Evolutionary conservation across 2,888 invertebrate species (phyloP), one percentile per base, ranked within the genome.

Genomic region (Synergus umbraculus): DNA sequence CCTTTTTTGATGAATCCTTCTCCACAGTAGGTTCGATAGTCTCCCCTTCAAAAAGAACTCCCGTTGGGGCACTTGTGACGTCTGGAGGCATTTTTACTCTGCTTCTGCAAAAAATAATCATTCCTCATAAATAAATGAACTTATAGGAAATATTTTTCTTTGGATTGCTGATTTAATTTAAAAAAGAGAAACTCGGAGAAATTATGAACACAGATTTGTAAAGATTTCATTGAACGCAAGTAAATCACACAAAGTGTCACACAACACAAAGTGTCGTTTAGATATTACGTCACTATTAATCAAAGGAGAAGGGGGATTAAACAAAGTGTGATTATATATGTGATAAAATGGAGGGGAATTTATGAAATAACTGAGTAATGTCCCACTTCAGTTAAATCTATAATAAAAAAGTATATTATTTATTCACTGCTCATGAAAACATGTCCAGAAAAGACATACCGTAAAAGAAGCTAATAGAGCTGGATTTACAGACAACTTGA

Each of bases 31-130:
- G 58, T 2, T 90, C 88, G 4, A 87, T 7, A 1, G 84, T 85
- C 13, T 92, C 92, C 2, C 86, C 90, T 78, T 93, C 92, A 82
- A 89, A 92, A 22, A 92, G 85, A 15, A 92, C 92, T 65, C 91
- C 92, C 18, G 92, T 91, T 4, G 92, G 92, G 37, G 91, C 84
- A 81, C 89, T 92, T 63, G 92, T 92, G 49, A 93, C 89, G 83
- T 93, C 93, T 18, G 93, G 93, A 22, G 93, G 92, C 93, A 93
- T 93, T 80, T 80, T 88, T 80, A 41, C 44, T 79, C 84, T 76
- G 46, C 41, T 83, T 82, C 88, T 88, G 65, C n/a, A 77, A 81
- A 78, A 58, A 81, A 77, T 78, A 73, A 65, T 41, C n/a, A 54
- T 49, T 22, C n/a, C 58, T 49, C n/a, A 15, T 46, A 8, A 22